Evolutionary conservation across 2,113 vertebrate species (phyloP).

Genomic region (Chauna torquata): DNA sequence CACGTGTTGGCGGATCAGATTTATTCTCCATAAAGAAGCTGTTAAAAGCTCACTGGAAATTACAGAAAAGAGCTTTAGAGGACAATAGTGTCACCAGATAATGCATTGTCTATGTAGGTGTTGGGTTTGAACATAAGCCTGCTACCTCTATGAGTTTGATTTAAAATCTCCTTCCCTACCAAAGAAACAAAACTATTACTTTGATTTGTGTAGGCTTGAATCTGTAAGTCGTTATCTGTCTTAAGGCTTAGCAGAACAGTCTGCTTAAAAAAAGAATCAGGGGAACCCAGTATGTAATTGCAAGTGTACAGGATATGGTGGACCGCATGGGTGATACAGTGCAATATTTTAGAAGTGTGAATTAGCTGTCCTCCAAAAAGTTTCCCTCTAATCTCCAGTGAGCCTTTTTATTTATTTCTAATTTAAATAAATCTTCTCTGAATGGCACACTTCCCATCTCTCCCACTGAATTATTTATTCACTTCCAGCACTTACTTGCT

Average conservation of each 20-base stretch:
- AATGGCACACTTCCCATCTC: background rate
- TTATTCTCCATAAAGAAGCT: background rate
- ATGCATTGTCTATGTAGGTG: background rate
- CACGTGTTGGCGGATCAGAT: background rate
- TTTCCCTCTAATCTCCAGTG: background rate
- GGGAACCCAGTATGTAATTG: background rate
- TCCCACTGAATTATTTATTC: slow-evolving; percentile 30
- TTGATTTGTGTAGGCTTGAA: background rate
- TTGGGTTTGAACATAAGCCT: background rate
- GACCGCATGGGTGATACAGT: background rate
- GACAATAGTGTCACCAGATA: background rate
- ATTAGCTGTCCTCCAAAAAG: background rate
- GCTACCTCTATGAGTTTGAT: background rate
- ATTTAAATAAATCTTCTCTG: background rate
- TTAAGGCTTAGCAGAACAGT: background rate
- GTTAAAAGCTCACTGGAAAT: background rate
- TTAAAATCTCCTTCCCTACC: background rate
- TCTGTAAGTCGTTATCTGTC: background rate
- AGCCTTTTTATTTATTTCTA: background rate
- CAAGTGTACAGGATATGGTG: background rate
- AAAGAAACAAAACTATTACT: background rate
- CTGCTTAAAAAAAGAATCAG: background rate
- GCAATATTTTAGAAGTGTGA: background rate
- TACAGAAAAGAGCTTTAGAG: background rate
- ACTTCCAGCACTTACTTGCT: background rate